phyloP scores from a whole-genome alignment of 2,888 invertebrate species.

The Epirrita christyi region DNA sequence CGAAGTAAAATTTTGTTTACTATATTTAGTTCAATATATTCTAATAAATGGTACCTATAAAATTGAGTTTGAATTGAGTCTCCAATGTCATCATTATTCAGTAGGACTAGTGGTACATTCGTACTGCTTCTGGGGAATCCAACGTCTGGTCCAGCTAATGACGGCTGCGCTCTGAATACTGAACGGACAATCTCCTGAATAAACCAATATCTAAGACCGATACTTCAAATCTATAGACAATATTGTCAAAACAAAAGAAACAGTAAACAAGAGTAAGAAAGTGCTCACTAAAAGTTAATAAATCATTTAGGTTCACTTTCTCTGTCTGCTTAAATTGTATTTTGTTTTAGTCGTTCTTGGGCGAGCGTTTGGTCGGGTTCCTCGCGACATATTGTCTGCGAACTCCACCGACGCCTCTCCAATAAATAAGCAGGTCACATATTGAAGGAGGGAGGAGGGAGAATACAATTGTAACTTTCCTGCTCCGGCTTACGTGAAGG shows the following conservation, averaged over 20 bases:
- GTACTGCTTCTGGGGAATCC: conserved; percentile 73
- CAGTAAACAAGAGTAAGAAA: conserved; percentile 23
- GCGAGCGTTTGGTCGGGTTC: conserved; percentile 69
- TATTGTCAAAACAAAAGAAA: conserved; percentile 18
- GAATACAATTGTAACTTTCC: conserved; percentile 84
- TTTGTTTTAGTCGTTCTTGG: conserved; percentile 71
- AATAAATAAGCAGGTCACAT: conserved; percentile 85
- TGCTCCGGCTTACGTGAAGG: conserved; percentile 74
- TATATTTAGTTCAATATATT: conserved; percentile 31
- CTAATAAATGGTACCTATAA: conserved; percentile 42
- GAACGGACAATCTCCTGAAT: conserved; percentile 55
- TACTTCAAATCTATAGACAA: conserved; percentile 35
- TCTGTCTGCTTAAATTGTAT: conserved; percentile 67
- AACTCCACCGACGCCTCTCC: conserved; percentile 80
- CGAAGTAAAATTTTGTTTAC: too few species aligned
- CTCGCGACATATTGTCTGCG: conserved; percentile 82
- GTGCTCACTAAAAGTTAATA: conserved; percentile 55
- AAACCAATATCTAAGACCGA: conserved; percentile 31
- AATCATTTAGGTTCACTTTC: conserved; percentile 74
- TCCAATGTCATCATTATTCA: conserved; percentile 74
- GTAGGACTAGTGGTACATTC: conserved; percentile 59
- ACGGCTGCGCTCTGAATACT: conserved; percentile 75
- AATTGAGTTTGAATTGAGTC: conserved; percentile 58
- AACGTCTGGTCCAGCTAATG: conserved; percentile 78
- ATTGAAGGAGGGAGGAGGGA: conserved; percentile 79